Evolutionary conservation across 2,113 vertebrate species (phyloP).

Genomic region (Carassius auratus): DNA sequence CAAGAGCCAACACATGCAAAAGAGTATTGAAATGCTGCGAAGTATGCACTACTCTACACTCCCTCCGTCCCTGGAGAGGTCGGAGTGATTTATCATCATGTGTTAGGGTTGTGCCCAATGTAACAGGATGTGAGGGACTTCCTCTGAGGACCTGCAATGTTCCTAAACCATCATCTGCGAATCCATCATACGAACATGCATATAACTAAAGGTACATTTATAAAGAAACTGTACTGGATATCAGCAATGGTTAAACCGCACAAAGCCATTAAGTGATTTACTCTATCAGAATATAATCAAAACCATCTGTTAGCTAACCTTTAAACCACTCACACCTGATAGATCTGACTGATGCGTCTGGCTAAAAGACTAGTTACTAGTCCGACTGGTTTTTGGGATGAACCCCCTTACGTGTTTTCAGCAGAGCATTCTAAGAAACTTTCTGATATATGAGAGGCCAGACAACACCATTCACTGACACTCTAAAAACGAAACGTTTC

Average conservation of each 20-base stretch:
- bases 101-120: conserved; percentile 64
- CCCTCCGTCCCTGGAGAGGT: conserved; percentile 44
- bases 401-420: not conserved
- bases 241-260: not conserved
- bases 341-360: not conserved
- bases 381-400: conserved; percentile 38
- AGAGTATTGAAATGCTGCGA: not conserved
- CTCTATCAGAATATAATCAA: not conserved
- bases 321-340: conserved; percentile 11
- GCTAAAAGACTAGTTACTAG: not conserved
- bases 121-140: conserved; percentile 73
- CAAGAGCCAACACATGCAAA: not conserved
- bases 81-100: conserved; percentile 61
- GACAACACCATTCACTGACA: not conserved
- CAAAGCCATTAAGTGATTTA: not conserved
- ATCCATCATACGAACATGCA: conserved; percentile 4
- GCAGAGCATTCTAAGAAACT: not conserved
- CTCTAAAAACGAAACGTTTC: not conserved
- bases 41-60: conserved; percentile 51
- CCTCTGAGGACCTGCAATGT: conserved; percentile 58
- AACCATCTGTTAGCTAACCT: conserved; percentile 1
- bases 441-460: not conserved
- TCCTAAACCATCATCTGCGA: no score
- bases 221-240: no score
- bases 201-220: not conserved